Evolutionary conservation across 2,888 invertebrate genomes (phyloP).

Genomic region (Coecobrya sp.): DNA sequence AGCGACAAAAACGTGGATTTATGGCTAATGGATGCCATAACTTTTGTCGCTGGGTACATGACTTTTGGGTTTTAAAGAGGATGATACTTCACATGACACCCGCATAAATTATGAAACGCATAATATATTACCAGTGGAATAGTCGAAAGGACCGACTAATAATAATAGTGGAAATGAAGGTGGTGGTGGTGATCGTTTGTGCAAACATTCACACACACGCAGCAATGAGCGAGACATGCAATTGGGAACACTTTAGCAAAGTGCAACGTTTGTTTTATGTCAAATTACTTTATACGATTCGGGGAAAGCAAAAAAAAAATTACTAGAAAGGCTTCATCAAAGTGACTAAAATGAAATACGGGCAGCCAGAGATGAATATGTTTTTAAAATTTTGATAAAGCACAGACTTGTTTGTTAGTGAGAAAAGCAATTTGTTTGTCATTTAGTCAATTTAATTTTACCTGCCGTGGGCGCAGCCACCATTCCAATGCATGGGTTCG

Average conservation of each 20-base stretch:
- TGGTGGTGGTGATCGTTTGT: background rate
- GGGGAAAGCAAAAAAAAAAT: background rate
- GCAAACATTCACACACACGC: background rate
- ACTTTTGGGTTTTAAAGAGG: slow-evolving; percentile 48
- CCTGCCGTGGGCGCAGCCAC: slow-evolving; percentile 83
- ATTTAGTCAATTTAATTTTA: slow-evolving; percentile 59
- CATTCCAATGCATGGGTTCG: slow-evolving; percentile 84
- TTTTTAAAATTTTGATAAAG: background rate
- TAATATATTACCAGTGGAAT: slow-evolving; percentile 1
- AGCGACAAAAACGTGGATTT: slow-evolving; percentile 65
- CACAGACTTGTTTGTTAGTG: background rate
- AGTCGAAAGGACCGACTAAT: background rate
- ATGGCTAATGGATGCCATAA: slow-evolving; percentile 73
- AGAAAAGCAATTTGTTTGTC: background rate
- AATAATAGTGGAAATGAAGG: slow-evolving; percentile 1
- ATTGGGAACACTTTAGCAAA: slow-evolving; percentile 36
- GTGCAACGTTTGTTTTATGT: slow-evolving; percentile 60
- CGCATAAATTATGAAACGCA: slow-evolving; percentile 59
- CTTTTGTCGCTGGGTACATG: slow-evolving; percentile 57
- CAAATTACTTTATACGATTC: slow-evolving; percentile 23
- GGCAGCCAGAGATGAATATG: background rate
- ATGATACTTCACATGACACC: slow-evolving; percentile 72
- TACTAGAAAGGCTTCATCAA: background rate
- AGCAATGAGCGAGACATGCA: background rate
- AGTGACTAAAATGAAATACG: background rate